These are phyloP conservation scores for Desmophyllum pertusum DNA, from an alignment of 92 coral and sea anemone species.

Conservation along the genomic window DNA sequence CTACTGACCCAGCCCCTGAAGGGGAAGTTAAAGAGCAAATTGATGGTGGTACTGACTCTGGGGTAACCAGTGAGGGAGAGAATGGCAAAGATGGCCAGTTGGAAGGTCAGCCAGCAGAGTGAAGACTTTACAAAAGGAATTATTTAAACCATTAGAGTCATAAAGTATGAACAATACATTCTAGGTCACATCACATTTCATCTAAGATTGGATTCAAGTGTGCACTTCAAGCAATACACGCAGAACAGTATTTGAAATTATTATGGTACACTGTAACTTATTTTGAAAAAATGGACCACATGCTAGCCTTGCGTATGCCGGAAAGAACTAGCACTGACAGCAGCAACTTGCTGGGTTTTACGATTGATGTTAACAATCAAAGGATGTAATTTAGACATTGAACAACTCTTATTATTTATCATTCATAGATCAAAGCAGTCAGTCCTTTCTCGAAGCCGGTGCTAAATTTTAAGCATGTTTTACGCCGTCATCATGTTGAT, in stretches of 20 bases:
- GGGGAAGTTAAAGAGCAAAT: conserved; percentile 32
- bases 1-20: conserved; percentile 9
- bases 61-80: conserved; percentile 56
- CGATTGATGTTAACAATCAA: neutral
- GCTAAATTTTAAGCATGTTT: neutral
- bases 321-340: no score
- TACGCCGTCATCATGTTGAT: neutral
- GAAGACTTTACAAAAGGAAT: neutral
- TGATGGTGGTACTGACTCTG: conserved; percentile 46
- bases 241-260: neutral
- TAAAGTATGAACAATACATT: neutral
- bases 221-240: neutral
- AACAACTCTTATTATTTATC: neutral
- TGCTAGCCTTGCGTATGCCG: neutral
- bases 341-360: neutral
- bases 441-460: neutral
- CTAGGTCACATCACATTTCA: neutral
- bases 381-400: neutral
- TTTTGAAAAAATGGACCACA: no score
- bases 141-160: neutral
- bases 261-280: no score
- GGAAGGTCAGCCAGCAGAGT: neutral
- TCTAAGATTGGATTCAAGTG: neutral
- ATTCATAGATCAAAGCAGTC: neutral
- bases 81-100: conserved; percentile 29